These are phyloP conservation scores for Hemithea aestivaria DNA, from an alignment of 2,888 invertebrate species.

Conservation along the genomic window DNA sequence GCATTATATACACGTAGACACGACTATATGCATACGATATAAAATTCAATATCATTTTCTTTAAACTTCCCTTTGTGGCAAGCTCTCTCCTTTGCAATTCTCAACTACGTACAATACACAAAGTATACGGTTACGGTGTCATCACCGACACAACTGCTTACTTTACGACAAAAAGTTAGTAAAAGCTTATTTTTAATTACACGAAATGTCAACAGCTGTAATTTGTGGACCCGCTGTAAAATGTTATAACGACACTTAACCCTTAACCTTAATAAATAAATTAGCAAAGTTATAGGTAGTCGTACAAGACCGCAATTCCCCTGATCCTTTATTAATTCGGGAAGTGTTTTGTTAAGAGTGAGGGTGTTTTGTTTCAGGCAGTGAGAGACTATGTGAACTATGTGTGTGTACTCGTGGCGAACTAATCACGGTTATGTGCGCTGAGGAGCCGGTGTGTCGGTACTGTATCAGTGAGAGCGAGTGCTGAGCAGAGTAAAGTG, in stretches of 20 bases:
- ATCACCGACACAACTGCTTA: conserved; percentile 9
- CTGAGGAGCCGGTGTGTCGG: conserved; percentile 15
- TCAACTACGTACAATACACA: background rate
- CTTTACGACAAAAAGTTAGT: conserved; percentile 19
- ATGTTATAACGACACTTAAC: conserved; percentile 24
- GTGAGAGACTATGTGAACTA: conserved; percentile 39
- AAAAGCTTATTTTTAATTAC: conserved; percentile 24
- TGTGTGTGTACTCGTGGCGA: conserved; percentile 53
- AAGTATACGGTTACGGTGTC: conserved; percentile 7
- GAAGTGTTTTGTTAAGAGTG: conserved; percentile 8
- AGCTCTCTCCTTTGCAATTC: background rate
- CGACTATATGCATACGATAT: background rate
- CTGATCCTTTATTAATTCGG: conserved; percentile 9
- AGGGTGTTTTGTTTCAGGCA: conserved; percentile 37
- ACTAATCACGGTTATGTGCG: conserved; percentile 40
- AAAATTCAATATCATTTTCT: conserved; percentile 1
- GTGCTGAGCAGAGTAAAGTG: conserved; percentile 21
- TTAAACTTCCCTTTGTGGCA: conserved; percentile 1
- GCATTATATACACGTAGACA: background rate
- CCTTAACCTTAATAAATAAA: conserved; percentile 24
- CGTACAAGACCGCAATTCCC: conserved; percentile 11
- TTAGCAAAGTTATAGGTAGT: conserved; percentile 18
- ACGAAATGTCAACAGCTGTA: conserved; percentile 24
- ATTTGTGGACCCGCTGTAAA: conserved; percentile 23
- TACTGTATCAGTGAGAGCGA: conserved; percentile 18